These are phyloP conservation scores for Oreonectes daqikongensis DNA, from an alignment of 2,797 vertebrate genomes.

Conservation along the genomic window DNA sequence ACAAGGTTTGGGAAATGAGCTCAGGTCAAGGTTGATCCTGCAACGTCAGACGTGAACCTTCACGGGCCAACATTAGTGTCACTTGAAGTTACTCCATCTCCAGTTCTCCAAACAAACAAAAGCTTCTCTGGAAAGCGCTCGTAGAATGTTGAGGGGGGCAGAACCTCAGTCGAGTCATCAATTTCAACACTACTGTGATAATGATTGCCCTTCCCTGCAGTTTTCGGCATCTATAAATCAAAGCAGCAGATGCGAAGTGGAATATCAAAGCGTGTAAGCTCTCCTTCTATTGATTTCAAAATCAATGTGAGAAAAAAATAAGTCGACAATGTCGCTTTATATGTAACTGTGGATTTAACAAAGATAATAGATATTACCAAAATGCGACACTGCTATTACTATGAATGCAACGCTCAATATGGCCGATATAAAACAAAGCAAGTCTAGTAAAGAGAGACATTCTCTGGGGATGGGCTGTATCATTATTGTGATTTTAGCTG, in stretches of 20 bases:
- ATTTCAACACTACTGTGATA: conserved; percentile 63
- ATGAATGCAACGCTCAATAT: too few species aligned
- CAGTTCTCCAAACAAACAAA: conserved; percentile 13
- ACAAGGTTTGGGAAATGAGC: conserved; percentile 35
- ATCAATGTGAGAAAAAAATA: conserved; percentile 15
- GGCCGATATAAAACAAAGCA: too few species aligned
- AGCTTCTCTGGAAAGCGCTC: conserved; percentile 25
- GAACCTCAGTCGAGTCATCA: conserved; percentile 66
- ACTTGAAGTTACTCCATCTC: conserved; percentile 1
- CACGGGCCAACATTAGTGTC: conserved; percentile 21
- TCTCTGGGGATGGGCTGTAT: too few species aligned
- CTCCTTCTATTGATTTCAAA: conserved; percentile 40
- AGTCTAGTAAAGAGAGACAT: too few species aligned
- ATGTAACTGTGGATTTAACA: background rate
- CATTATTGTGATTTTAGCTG: too few species aligned
- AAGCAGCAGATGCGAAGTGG: conserved; percentile 43
- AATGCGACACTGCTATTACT: too few species aligned
- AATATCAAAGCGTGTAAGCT: conserved; percentile 21
- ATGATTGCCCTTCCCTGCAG: conserved; percentile 63
- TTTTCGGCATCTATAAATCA: conserved; percentile 68
- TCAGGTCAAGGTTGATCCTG: conserved; percentile 21
- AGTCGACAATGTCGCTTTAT: background rate
- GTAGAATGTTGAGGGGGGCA: conserved; percentile 26
- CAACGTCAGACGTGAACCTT: background rate
- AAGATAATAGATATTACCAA: too few species aligned